Base-by-base conservation (phyloP, 2,113 vertebrate species). In the Aptenodytes patagonicus region DNA sequence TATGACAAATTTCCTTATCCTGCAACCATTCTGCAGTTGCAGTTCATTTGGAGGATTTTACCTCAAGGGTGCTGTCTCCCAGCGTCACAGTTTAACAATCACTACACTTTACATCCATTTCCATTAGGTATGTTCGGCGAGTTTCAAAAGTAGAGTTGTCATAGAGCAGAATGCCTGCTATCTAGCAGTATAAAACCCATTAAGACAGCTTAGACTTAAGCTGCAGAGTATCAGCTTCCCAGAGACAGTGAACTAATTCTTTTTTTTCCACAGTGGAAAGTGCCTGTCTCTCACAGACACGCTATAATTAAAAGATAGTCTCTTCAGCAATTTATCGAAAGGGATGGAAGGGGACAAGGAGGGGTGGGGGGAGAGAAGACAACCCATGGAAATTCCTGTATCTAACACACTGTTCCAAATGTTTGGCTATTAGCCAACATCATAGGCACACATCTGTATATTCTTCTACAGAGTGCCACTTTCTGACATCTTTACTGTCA, bases 1-100 rank as follows among this genome's bases (percentile, higher is more conserved):
- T 85, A 87, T 94, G 91, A 93, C 80, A 95, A 91, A 95, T 97
- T 97, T 97, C 83, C 92, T 49, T 68, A 96, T 89, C 91, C 73
- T 88, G 52, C 89, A 96, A 86, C 80, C 92, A n/a, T 95, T 95
- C 62, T 81, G 66, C 62, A 92, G 88, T 61, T 96, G 95, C 90
- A 86, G 88, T 93, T 97, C 90, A 94, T 97, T 95, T 97, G 87
- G 85, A 98, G 91, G 88, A 87, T 87, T 97, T 88, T 81, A 89
- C 89, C 97, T 96, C 78, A 69, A 91, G 95, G 93, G 49, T 90
- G 66, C 86, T 97, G 96, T 94, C 95, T 96, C 95, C 92, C 91
- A 88, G 76, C 20, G 6, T 92, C 89, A 87, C 91, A 87, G 71
- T 93, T 95, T 94, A 95, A 91, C 85, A 94, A 93, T 93, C 92